Evolutionary conservation across 2,113 vertebrate species (phyloP).

Genomic region (Nothoprocta perdicaria): DNA sequence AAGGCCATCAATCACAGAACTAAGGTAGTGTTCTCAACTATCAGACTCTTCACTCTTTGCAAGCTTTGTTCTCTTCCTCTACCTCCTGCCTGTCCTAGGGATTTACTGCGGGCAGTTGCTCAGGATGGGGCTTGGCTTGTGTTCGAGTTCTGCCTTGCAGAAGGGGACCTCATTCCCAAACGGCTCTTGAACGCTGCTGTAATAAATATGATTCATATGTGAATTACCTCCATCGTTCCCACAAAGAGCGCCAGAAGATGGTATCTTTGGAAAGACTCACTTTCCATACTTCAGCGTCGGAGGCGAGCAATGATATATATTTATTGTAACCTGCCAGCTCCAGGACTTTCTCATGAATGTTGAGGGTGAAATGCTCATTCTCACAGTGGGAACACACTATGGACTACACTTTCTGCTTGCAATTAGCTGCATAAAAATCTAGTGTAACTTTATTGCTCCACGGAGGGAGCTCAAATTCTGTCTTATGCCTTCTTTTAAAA

Average conservation of each 20-base stretch:
- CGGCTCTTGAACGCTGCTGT: not conserved
- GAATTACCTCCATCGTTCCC: conserved; percentile 1
- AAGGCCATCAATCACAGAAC: not conserved
- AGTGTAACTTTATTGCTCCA: not conserved
- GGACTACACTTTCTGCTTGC: not conserved
- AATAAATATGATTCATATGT: conserved; percentile 28
- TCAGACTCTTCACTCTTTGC: not conserved
- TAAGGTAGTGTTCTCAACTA: not conserved
- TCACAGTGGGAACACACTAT: not conserved
- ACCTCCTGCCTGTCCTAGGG: not conserved
- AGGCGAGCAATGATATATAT: not conserved
- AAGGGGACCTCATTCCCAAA: not conserved
- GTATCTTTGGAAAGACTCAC: not conserved
- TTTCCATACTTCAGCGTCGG: not conserved
- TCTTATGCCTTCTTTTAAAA: not conserved
- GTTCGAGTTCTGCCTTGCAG: not conserved
- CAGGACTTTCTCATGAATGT: not conserved
- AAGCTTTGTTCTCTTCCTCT: not conserved
- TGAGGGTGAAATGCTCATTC: not conserved
- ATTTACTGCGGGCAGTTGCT: not conserved
- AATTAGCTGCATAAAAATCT: not conserved
- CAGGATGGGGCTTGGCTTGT: conserved; percentile 6
- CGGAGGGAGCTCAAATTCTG: not conserved
- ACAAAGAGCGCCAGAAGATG: not conserved
- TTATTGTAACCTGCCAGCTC: not conserved